phyloP scores from a whole-genome alignment of 92 coral and sea anemone genomes.

The Zoanthus solanderi region DNA sequence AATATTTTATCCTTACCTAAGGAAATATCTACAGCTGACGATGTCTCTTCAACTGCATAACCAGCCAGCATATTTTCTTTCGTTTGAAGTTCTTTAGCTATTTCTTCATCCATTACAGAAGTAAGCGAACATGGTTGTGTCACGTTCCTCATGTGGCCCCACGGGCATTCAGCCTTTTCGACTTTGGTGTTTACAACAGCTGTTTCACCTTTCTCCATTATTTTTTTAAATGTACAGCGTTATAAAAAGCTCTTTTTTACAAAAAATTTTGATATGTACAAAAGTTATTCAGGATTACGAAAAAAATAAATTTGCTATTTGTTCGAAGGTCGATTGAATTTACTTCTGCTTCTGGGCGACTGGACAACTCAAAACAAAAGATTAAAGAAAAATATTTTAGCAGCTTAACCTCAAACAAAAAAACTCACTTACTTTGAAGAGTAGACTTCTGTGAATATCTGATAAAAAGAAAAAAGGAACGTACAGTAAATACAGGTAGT shows the following conservation, averaged over 20 bases:
- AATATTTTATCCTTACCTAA: slow-evolving; percentile 12
- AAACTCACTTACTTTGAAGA: neutral
- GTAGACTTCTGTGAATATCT: neutral
- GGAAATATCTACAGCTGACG: slow-evolving; percentile 36
- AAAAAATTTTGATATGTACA: slow-evolving; percentile 23
- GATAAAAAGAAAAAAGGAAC: neutral
- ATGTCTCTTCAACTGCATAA: slow-evolving; percentile 48
- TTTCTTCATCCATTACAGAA: slow-evolving; percentile 95
- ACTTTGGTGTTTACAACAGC: slow-evolving; percentile 65
- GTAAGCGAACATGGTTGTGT: slow-evolving; percentile 74
- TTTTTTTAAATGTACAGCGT: neutral
- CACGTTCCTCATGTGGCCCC: slow-evolving; percentile 79
- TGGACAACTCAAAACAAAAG: neutral
- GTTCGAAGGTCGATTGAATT: neutral
- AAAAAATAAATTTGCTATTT: neutral
- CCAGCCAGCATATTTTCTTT: slow-evolving; percentile 72
- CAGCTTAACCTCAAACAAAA: neutral
- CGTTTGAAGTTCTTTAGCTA: slow-evolving; percentile 87
- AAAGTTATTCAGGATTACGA: neutral
- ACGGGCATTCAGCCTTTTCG: slow-evolving; percentile 62
- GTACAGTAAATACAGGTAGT: neutral
- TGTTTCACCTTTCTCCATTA: slow-evolving; percentile 87
- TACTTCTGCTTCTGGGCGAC: neutral
- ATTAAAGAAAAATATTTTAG: neutral
- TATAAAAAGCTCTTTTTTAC: slow-evolving; percentile 18